phyloP scores from a whole-genome alignment of 2,113 vertebrate species.

The Nanger granti region DNA sequence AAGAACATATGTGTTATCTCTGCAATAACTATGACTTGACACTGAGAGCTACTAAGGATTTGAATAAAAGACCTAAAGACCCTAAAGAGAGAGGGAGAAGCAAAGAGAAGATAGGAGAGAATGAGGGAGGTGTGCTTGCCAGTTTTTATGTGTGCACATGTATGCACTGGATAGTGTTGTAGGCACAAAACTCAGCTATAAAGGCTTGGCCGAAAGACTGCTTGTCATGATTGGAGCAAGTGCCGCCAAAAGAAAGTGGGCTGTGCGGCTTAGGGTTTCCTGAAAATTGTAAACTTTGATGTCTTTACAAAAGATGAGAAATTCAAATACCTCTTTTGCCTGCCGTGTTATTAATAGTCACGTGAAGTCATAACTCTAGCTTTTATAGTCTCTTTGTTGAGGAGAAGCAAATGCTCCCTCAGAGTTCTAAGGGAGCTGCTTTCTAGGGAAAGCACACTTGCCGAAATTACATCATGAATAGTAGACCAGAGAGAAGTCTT shows the following conservation, averaged over 20 bases:
- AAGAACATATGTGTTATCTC: neutral
- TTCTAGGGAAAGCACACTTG: neutral
- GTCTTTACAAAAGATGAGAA: neutral
- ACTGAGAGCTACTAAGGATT: neutral
- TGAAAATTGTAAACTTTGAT: neutral
- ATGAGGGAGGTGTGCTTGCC: too few relatives aligned
- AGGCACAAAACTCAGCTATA: neutral
- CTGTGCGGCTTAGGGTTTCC: neutral
- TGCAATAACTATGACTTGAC: neutral
- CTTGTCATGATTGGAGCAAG: neutral
- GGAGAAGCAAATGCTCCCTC: neutral
- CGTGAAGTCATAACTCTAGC: neutral
- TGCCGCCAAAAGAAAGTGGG: neutral
- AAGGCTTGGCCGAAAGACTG: neutral
- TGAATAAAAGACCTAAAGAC: neutral
- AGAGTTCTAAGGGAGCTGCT: neutral
- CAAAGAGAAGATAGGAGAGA: neutral
- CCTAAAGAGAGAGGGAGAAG: neutral
- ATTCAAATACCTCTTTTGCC: neutral
- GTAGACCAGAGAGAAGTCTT: neutral
- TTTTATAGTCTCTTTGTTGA: neutral
- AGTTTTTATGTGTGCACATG: neutral
- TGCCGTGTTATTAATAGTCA: neutral
- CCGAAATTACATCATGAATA: neutral
- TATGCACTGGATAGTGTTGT: neutral